Conservation (phyloP, 2,113 vertebrate species). For the Daubentonia madagascariensis region DNA sequence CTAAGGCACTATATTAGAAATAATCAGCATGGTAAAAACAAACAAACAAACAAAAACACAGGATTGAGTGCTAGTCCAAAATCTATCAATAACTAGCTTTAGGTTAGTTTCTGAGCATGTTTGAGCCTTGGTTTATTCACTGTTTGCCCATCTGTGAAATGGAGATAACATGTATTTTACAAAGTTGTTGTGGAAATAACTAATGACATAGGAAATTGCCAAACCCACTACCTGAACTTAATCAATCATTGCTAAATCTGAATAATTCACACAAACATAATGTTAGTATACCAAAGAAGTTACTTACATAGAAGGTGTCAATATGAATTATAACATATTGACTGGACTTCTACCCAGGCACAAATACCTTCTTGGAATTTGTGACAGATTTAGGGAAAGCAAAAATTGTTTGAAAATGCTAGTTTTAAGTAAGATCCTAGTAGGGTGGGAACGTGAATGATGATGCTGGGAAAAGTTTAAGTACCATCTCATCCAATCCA, state of each 20-base stretch:
- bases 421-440: slow-evolving; percentile 13
- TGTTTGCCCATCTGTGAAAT: slow-evolving; percentile 31
- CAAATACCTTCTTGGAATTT: not conserved
- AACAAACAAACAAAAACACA: not conserved
- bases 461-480: not conserved
- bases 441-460: not conserved
- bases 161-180: not conserved
- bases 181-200: slow-evolving; percentile 1
- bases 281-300: not conserved
- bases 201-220: not conserved
- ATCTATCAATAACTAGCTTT: not conserved
- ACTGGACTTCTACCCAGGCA: not conserved
- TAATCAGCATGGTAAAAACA: not conserved
- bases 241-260: not conserved
- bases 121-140: not conserved
- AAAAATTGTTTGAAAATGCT: slow-evolving; percentile 19
- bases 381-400: not conserved
- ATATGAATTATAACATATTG: slow-evolving; percentile 14
- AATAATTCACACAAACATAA: not conserved
- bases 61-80: not conserved
- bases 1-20: not conserved
- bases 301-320: not conserved
- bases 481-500: not conserved
- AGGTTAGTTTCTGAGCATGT: not conserved
- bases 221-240: not conserved